Conservation (phyloP, 2,888 invertebrate genomes). For the Andrena camellia region DNA sequence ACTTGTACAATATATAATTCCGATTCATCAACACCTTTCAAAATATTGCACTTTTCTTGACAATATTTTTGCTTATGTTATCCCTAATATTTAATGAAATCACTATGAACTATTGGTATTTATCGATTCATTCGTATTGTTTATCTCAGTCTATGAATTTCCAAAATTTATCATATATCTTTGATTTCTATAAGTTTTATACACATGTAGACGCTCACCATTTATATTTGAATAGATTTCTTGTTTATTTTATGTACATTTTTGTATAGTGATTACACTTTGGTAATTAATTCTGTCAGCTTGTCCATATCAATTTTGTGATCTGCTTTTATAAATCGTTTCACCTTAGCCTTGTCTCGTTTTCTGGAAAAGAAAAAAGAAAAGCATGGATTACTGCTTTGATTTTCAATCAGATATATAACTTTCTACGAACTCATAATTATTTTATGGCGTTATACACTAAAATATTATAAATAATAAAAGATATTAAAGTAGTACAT, state of each 20-base stretch:
- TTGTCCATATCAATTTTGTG: slow-evolving; percentile 86
- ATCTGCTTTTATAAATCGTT: slow-evolving; percentile 88
- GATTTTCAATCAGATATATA: not conserved
- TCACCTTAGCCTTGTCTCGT: slow-evolving; percentile 90
- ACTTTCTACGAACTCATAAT: not conserved
- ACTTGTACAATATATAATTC: too few species aligned
- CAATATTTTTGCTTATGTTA: not conserved
- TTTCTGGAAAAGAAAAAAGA: slow-evolving; percentile 86
- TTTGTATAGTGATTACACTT: slow-evolving; percentile 15
- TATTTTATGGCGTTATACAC: not conserved
- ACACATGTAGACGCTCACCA: not conserved
- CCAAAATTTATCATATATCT: not conserved
- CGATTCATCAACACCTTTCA: too few species aligned
- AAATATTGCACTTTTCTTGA: too few species aligned
- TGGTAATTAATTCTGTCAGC: not conserved
- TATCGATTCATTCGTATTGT: not conserved
- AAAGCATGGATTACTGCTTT: not conserved
- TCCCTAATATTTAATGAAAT: not conserved
- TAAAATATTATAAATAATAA: too few species aligned
- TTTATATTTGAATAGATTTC: slow-evolving; percentile 1
- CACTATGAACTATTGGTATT: not conserved
- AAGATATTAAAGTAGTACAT: too few species aligned
- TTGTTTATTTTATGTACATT: slow-evolving; percentile 27
- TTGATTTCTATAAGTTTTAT: slow-evolving; percentile 1
- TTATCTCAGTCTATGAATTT: not conserved